phyloP scores from a whole-genome alignment of 2,888 invertebrate species.

The Aspidapion aeneum region DNA sequence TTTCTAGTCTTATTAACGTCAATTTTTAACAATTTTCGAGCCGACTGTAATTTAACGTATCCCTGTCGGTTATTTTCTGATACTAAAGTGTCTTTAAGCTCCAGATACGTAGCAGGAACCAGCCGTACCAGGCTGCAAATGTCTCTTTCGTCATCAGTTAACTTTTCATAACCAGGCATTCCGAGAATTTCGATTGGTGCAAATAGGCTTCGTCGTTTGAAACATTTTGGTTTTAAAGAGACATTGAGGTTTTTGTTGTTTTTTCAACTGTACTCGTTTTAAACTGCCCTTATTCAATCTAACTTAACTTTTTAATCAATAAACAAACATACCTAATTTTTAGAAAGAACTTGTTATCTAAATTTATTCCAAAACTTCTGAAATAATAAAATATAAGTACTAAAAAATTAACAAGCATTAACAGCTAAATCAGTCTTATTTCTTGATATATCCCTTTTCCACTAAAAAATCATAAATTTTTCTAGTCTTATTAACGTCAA shows the following conservation, averaged over 20 bases:
- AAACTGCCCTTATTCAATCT: too few relatives aligned
- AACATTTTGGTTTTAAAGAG: conserved; percentile 21
- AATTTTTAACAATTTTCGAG: conserved; percentile 80
- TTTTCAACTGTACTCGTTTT: conserved; percentile 41
- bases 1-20: conserved; percentile 92
- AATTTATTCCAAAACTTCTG: too few relatives aligned
- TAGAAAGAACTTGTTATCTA: too few relatives aligned
- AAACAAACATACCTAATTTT: too few relatives aligned
- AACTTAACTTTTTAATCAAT: too few relatives aligned
- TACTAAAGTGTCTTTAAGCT: conserved; percentile 71
- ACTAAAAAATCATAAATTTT: conserved; percentile 79
- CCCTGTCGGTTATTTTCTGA: conserved; percentile 74
- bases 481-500: conserved; percentile 90
- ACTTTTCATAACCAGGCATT: conserved; percentile 72
- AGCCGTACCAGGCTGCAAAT: conserved; percentile 75
- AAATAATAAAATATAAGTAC: too few relatives aligned
- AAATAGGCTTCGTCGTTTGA: conserved; percentile 46
- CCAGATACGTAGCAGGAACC: conserved; percentile 72
- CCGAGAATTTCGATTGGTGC: conserved; percentile 66
- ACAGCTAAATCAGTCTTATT: conserved; percentile 47
- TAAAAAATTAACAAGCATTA: too few relatives aligned
- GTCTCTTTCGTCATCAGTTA: conserved; percentile 66
- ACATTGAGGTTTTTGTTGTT: conserved; percentile 24
- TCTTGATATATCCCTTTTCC: conserved; percentile 67
- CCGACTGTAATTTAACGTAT: conserved; percentile 73